Evolutionary conservation across 2,888 invertebrate genomes (phyloP).

Genomic region (Argynnis bischoffii): DNA sequence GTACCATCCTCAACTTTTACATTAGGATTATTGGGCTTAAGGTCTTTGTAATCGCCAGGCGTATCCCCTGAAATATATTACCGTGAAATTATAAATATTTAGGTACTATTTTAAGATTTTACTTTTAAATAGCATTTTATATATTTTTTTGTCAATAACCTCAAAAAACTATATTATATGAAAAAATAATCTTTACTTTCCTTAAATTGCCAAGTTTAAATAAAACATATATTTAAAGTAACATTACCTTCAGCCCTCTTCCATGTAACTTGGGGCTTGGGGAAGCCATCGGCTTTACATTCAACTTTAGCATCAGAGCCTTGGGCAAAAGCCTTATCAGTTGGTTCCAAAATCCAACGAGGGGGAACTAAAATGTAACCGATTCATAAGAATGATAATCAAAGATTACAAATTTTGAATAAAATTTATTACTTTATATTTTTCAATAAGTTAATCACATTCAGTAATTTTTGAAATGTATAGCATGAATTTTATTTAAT

Average conservation of each 20-base stretch:
- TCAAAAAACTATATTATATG: no score
- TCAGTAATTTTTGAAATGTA: no score
- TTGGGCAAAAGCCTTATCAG: slow-evolving; percentile 97
- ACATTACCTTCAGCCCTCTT: slow-evolving; percentile 94
- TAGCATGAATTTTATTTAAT: no score
- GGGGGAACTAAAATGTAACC: slow-evolving; percentile 91
- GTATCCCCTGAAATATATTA: slow-evolving; percentile 86
- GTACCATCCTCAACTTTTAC: slow-evolving; percentile 97
- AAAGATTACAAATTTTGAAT: no score
- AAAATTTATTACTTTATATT: no score
- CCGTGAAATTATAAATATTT: neutral
- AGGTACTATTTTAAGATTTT: neutral
- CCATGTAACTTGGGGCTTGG: slow-evolving; percentile 96
- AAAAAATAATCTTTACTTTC: neutral
- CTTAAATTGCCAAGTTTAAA: neutral
- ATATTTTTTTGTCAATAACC: neutral
- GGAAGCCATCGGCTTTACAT: slow-evolving; percentile 98
- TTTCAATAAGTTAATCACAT: no score
- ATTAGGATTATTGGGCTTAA: slow-evolving; percentile 94
- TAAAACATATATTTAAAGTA: neutral
- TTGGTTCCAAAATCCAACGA: slow-evolving; percentile 97
- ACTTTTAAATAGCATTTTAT: neutral
- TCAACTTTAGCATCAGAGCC: slow-evolving; percentile 96
- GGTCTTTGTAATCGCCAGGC: slow-evolving; percentile 96
- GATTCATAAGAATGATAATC: slow-evolving; percentile 21